Percentiles rank a stretch among this genome's conserved stretches.
Evolutionary conservation across 2,113 vertebrate genomes (phyloP).

Genomic region (Eptesicus fuscus): DNA sequence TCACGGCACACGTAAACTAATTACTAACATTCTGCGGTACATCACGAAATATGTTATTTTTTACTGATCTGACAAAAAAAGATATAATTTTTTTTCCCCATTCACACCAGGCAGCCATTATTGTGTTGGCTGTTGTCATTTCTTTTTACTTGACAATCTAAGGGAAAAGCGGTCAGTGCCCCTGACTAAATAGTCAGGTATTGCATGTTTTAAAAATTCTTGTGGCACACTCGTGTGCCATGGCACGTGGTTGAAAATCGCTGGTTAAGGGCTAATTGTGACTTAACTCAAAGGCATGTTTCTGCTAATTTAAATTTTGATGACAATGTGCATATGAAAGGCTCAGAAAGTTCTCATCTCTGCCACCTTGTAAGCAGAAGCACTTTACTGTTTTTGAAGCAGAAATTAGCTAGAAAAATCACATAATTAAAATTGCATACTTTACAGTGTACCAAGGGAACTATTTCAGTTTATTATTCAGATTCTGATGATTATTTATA

Average conservation of each 20-base stretch:
- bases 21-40: background rate
- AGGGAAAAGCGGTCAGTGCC: background rate
- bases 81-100: background rate
- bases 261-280: background rate
- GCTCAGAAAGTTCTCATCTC: slow-evolving; percentile 66
- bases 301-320: slow-evolving; percentile 69
- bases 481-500: slow-evolving; percentile 62
- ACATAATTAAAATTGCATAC: slow-evolving; percentile 72
- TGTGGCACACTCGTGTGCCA: background rate
- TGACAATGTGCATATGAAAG: slow-evolving; percentile 62
- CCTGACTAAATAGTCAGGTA: background rate
- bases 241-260: background rate
- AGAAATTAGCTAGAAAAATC: slow-evolving; percentile 74
- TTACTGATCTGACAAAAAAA: background rate
- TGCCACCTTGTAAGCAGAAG: slow-evolving; percentile 70
- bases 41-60: background rate
- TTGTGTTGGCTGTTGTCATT: background rate
- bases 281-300: slow-evolving; percentile 58
- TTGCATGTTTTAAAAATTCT: background rate
- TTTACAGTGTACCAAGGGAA: slow-evolving; percentile 51
- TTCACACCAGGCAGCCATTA: background rate
- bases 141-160: background rate
- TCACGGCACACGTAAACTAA: background rate
- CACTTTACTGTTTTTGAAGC: slow-evolving; percentile 73
- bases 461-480: slow-evolving; percentile 68